Evolutionary conservation across 2,113 vertebrate species (phyloP), one percentile per base, ranked within the genome.

Genomic region (Balaenoptera acutorostrata): DNA sequence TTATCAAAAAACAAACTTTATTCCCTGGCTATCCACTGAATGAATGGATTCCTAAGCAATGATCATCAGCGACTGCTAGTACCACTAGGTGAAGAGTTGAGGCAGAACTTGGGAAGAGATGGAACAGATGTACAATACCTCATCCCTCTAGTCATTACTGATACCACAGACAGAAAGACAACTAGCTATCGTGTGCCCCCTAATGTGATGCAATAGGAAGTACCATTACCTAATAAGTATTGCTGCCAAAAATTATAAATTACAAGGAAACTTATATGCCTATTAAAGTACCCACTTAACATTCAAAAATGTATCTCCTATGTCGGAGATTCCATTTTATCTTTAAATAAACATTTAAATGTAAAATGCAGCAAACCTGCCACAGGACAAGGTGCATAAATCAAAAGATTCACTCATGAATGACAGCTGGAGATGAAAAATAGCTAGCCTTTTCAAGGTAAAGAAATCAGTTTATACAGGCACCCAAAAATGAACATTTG

Each of bases 281-380:
- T 57, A 64, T 33, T 84, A 85, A 80, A 85, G 25, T 29, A 88
- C 31, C 46, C 20, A 68, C 11, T 86, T 87, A 71, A 84, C 52
- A 92, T 83, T 90, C 39, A 59, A 81, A 95, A 92, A 59, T n/a
- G 36, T 39, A 55, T 52, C 25, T 74, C 72, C 63, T 2, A n/a
- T 39, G 71, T 39, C 69, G 78, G 49, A 93, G 57, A 77, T 49
- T 59, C 39, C 46, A 64, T 59, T 55, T 93, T 71, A 41, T 80
- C 55, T n/a, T 87, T 94, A 94, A 78, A 84, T 68, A 74, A 87
- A 88, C 57, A 90, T 74, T 95, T 94, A 72, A 93, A 87, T 23
- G 21, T 81, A 85, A 87, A 81, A 94, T 74, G 36, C 61, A 94
- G 33, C 27, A 93, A 78, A 57, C 1, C 33, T 61, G 44, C 44